Conservation (phyloP, 2,888 invertebrate genomes). For the Harmothoe impar region DNA sequence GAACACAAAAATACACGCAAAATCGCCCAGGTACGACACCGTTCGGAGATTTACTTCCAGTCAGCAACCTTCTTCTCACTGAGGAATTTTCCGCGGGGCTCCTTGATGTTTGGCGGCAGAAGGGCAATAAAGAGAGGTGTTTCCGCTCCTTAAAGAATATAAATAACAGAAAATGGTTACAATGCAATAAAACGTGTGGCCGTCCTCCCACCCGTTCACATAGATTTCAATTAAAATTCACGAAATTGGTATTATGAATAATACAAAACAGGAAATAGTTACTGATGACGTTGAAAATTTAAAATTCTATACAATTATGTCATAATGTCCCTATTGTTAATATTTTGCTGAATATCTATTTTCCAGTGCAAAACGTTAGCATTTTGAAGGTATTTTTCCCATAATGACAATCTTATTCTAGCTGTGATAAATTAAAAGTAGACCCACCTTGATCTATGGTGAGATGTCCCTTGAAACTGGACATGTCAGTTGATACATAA, state of each 20-base stretch:
- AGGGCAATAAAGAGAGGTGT: slow-evolving; percentile 53
- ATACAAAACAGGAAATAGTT: background rate
- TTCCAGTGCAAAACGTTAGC: no score
- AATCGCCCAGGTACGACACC: background rate
- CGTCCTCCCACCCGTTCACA: no score
- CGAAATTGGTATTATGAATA: background rate
- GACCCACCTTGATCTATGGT: slow-evolving; percentile 83
- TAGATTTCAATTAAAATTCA: no score
- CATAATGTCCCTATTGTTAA: background rate
- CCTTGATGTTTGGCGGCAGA: slow-evolving; percentile 20
- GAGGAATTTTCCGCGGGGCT: slow-evolving; percentile 56
- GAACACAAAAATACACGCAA: no score
- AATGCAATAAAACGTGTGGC: no score
- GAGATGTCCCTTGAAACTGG: slow-evolving; percentile 86
- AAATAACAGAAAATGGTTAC: background rate
- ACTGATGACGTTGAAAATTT: background rate
- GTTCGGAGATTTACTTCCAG: slow-evolving; percentile 48
- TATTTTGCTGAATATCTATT: background rate
- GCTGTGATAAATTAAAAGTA: background rate
- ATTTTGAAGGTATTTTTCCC: no score
- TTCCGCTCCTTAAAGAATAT: slow-evolving; percentile 59
- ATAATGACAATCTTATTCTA: no score
- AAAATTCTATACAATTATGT: background rate
- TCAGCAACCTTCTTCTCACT: slow-evolving; percentile 33
- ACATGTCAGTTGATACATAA: slow-evolving; percentile 91